Percentiles rank a stretch among this genome's conserved stretches.
phyloP scores from a whole-genome alignment of 2,113 vertebrate species.

The Psittacula cyanocephala region DNA sequence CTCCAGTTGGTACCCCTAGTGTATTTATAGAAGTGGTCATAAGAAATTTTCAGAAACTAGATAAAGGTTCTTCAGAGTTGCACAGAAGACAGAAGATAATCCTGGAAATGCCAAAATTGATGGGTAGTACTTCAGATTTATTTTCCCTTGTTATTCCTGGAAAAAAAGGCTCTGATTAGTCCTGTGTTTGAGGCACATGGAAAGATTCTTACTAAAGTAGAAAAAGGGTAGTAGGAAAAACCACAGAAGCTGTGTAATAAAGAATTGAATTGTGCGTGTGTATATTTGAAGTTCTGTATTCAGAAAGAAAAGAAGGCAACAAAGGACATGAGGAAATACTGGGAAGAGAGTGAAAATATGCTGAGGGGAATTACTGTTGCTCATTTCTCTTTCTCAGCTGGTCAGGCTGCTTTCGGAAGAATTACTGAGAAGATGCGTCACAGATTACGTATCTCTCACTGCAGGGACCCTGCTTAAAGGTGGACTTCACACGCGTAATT shows the following conservation, averaged over 20 bases:
- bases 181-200: background rate
- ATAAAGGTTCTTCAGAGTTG: background rate
- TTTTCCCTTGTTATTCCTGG: background rate
- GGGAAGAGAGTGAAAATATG: background rate
- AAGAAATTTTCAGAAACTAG: background rate
- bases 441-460: background rate
- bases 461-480: background rate
- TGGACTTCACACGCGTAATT: background rate
- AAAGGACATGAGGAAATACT: background rate
- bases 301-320: background rate
- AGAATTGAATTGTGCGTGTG: background rate
- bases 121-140: background rate
- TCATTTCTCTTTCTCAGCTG: constrained; percentile 1
- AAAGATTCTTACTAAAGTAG: background rate
- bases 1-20: background rate
- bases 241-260: background rate
- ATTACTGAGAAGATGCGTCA: background rate
- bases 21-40: background rate
- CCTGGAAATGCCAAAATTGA: background rate
- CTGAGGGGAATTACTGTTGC: constrained; percentile 8
- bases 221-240: background rate
- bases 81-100: background rate
- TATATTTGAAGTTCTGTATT: background rate
- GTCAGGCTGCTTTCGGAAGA: background rate
- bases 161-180: background rate